A percentile compares a stretch with the other conserved stretches of the same genome.
Conservation (phyloP, 2,797 vertebrate genomes). For the Acomys russatus region DNA sequence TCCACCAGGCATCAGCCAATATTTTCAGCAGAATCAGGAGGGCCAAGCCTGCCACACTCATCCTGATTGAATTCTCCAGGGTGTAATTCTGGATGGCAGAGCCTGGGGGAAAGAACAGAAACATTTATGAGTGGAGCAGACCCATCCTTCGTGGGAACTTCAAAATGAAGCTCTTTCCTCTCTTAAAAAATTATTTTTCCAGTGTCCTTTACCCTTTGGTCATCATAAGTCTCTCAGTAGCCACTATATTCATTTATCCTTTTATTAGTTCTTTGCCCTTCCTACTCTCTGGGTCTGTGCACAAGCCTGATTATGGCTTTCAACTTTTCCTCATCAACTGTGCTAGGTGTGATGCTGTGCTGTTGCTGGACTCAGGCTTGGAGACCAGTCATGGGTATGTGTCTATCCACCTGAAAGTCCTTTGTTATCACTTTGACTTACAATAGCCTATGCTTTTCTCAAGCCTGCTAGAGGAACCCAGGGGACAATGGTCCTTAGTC, state of each 20-base stretch:
- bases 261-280: not conserved
- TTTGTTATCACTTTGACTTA: not conserved
- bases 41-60: not conserved
- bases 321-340: not conserved
- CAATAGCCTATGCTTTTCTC: not conserved
- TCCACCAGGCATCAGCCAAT: not conserved
- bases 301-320: not conserved
- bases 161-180: not conserved
- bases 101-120: not conserved
- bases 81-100: not conserved
- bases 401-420: not conserved
- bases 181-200: not conserved
- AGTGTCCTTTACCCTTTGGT: not conserved
- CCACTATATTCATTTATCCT: not conserved
- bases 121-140: not conserved
- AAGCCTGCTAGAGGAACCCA: not conserved
- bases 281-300: not conserved
- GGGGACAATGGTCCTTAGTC: not conserved
- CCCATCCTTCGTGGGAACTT: not conserved
- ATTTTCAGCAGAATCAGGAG: not conserved
- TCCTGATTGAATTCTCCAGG: not conserved
- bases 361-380: not conserved
- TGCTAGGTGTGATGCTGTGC: not conserved
- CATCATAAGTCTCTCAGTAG: not conserved
- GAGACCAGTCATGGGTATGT: not conserved